A percentile compares a stretch with the other conserved stretches of the same genome.
Evolutionary conservation across 2,797 vertebrate species (phyloP).

Genomic region (Micromesistius poutassou): DNA sequence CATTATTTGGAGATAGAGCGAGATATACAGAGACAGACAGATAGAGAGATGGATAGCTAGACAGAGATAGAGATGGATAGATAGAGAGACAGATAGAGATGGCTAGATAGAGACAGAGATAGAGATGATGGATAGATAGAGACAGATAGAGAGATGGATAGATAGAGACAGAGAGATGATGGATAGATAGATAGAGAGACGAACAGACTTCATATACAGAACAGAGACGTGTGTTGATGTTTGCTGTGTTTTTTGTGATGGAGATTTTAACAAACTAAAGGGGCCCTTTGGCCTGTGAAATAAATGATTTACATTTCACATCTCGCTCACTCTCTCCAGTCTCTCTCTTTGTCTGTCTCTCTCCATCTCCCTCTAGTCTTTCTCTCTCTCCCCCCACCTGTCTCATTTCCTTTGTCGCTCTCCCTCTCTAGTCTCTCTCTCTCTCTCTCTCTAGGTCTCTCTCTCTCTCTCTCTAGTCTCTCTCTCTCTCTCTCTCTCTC

Average conservation of each 20-base stretch:
- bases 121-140: not conserved
- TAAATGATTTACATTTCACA: not conserved
- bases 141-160: not conserved
- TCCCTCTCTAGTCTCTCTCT: conserved; percentile 10
- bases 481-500: conserved; percentile 28
- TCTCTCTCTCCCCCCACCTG: conserved; percentile 1
- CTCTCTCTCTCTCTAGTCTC: not conserved
- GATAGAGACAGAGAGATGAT: no score
- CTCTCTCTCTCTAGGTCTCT: no score
- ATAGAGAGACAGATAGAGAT: not conserved
- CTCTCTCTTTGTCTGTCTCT: not conserved
- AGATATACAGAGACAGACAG: not conserved
- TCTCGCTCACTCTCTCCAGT: not conserved
- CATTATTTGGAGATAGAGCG: not conserved
- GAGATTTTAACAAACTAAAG: not conserved
- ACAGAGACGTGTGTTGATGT: not conserved
- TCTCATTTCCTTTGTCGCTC: conserved; percentile 1
- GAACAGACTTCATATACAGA: not conserved
- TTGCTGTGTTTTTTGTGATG: not conserved
- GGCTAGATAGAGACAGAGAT: not conserved
- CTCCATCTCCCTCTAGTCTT: not conserved
- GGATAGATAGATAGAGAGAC: no score
- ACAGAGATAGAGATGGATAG: no score
- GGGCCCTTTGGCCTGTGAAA: not conserved
- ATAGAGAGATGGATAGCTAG: not conserved